Evolutionary conservation across 2,888 invertebrate genomes (phyloP).

Genomic region (Archips xylosteana): DNA sequence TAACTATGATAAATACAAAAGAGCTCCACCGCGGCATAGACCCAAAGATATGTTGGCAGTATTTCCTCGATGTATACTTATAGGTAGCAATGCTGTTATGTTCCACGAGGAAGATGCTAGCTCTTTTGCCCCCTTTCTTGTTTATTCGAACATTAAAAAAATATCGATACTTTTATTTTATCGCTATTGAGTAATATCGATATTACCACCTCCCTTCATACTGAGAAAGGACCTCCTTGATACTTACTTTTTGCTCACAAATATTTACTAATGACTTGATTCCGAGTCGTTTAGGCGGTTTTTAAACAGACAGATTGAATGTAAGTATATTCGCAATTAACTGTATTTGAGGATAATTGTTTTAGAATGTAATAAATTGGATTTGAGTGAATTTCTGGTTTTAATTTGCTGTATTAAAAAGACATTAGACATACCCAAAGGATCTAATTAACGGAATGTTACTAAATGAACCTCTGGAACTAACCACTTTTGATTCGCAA

Average conservation of each 20-base stretch:
- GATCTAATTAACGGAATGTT: no score
- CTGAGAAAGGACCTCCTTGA: conserved; percentile 71
- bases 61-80: no score
- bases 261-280: conserved; percentile 80
- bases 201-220: conserved; percentile 58
- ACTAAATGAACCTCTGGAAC: no score
- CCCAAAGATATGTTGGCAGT: no score
- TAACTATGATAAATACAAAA: no score
- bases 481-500: no score
- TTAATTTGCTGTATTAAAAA: neutral
- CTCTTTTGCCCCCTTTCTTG: no score
- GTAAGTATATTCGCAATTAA: neutral
- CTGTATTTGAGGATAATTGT: conserved; percentile 26
- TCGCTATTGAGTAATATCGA: conserved; percentile 1
- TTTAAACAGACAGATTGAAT: conserved; percentile 24
- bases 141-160: no score
- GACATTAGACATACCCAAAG: neutral
- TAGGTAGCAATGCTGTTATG: no score
- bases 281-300: conserved; percentile 59
- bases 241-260: conserved; percentile 59
- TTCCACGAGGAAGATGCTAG: no score
- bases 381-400: neutral
- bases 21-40: no score
- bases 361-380: conserved; percentile 6
- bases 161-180: neutral